A percentile compares a stretch with the other conserved stretches of the same genome.
Conservation (phyloP, 1,140 invertebrate species). For the Hypsibius dujardini region DNA sequence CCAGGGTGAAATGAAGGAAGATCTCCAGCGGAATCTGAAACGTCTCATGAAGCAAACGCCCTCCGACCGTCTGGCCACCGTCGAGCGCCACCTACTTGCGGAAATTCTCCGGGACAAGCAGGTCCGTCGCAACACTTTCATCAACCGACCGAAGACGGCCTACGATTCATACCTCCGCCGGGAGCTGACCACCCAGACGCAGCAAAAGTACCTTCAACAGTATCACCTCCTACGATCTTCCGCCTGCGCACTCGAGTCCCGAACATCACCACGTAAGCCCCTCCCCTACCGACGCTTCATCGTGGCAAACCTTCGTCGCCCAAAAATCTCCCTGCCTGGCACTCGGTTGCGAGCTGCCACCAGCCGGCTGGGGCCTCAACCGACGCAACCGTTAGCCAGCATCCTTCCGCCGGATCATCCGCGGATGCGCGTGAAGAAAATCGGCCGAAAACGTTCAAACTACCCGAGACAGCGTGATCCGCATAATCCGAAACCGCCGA, state of each 20-base stretch:
- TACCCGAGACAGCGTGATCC: not conserved
- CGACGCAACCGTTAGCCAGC: not conserved
- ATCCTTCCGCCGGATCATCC: not conserved
- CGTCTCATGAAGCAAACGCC: too few species aligned
- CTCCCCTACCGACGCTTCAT: conserved; percentile 8
- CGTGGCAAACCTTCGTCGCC: not conserved
- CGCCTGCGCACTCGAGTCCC: not conserved
- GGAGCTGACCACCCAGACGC: not conserved
- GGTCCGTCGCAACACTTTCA: not conserved
- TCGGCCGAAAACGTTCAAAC: not conserved
- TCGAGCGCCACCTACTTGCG: too few species aligned
- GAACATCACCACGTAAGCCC: not conserved
- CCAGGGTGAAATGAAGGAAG: too few species aligned
- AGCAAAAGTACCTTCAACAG: not conserved
- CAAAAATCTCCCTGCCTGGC: not conserved
- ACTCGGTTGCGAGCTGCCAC: not conserved
- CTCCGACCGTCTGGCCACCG: too few species aligned
- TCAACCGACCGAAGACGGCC: conserved; percentile 12
- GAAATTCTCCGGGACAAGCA: too few species aligned
- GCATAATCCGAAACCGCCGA: not conserved
- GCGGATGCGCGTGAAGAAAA: not conserved
- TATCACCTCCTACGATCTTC: not conserved
- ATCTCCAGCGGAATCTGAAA: too few species aligned
- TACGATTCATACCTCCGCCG: not conserved
- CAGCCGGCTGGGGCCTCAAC: not conserved